Evolutionary conservation across 1,140 invertebrate genomes (phyloP).

Genomic region (Battus philenor): DNA sequence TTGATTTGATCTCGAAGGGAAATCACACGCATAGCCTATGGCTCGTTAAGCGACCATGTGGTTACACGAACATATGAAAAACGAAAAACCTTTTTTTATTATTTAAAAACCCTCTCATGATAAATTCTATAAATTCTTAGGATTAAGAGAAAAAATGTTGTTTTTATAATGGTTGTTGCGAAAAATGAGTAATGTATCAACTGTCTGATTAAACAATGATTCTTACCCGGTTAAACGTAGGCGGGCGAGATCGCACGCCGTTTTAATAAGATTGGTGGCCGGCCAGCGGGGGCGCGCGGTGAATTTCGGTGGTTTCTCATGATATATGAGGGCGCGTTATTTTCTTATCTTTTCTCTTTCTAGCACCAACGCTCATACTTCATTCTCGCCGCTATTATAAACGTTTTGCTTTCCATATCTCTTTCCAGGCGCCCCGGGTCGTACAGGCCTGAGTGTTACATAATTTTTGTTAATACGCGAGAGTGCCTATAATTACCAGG

Average conservation of each 20-base stretch:
- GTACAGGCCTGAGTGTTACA: constrained; percentile 40
- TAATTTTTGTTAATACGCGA: constrained; percentile 40
- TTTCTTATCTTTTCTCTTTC: constrained; percentile 70
- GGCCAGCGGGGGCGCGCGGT: constrained; percentile 39
- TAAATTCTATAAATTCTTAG: too few species aligned
- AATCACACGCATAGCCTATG: too few species aligned
- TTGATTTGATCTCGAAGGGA: too few species aligned
- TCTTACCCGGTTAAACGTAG: constrained; percentile 54
- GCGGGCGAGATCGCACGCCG: constrained; percentile 36
- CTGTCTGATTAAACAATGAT: constrained; percentile 19
- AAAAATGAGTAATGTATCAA: constrained; percentile 5
- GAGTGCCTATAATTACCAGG: neutral
- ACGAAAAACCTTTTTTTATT: too few species aligned
- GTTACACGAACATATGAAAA: too few species aligned
- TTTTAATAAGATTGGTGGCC: constrained; percentile 58
- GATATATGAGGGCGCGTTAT: constrained; percentile 68
- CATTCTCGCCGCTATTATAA: constrained; percentile 64
- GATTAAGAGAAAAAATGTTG: too few species aligned
- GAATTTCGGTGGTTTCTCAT: constrained; percentile 67
- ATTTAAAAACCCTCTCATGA: too few species aligned
- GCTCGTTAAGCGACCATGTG: too few species aligned
- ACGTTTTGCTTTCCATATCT: constrained; percentile 68
- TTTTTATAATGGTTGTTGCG: too few species aligned
- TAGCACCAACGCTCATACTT: constrained; percentile 60
- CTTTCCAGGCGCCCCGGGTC: constrained; percentile 44